These are phyloP conservation scores for Cylindroiulus punctatus DNA, from an alignment of 2,888 invertebrate species.

Conservation along the genomic window DNA sequence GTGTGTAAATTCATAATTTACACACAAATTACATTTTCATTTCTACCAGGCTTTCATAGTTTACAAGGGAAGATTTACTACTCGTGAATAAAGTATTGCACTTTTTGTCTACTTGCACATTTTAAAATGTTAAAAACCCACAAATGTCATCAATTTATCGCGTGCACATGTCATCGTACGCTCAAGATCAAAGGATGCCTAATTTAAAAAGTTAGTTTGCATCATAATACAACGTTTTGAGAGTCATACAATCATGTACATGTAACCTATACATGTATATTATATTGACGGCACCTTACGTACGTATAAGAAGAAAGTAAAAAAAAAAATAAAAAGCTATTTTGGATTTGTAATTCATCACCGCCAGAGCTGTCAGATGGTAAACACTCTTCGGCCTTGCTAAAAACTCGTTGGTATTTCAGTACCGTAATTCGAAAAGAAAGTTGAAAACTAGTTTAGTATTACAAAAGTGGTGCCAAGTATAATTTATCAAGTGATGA, in stretches of 20 bases:
- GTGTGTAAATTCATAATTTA: too few relatives aligned
- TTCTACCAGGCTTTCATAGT: neutral
- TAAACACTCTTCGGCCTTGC: neutral
- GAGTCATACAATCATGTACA: too few relatives aligned
- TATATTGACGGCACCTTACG: neutral
- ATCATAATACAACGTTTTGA: too few relatives aligned
- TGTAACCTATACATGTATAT: too few relatives aligned
- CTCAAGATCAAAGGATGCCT: neutral
- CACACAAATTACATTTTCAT: too few relatives aligned
- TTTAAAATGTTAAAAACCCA: neutral
- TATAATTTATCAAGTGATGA: neutral
- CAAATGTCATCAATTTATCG: neutral
- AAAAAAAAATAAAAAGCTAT: neutral
- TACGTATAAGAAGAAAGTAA: neutral
- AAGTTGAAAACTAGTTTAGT: neutral
- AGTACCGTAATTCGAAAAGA: neutral
- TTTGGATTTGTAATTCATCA: slow-evolving; percentile 15
- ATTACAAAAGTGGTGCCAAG: neutral
- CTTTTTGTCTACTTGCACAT: neutral
- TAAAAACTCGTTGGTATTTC: neutral
- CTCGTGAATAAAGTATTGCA: neutral
- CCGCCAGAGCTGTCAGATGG: neutral
- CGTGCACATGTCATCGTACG: neutral
- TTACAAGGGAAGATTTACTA: neutral
- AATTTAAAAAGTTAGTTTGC: neutral